phyloP scores from a whole-genome alignment of 2,888 invertebrate genomes.

The Netelia inedita region DNA sequence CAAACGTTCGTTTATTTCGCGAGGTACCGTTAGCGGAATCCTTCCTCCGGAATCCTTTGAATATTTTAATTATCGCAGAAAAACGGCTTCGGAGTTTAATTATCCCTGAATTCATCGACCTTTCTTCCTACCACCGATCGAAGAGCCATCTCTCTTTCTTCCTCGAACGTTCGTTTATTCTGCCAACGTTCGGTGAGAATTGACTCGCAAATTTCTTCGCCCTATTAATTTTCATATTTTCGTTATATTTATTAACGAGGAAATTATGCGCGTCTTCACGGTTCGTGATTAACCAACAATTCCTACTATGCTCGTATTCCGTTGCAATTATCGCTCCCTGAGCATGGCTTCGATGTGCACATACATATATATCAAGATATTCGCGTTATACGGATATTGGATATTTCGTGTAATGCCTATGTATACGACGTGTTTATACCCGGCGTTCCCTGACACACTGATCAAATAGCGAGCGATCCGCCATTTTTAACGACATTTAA shows the following conservation, averaged over 20 bases:
- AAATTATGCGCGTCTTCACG: neutral
- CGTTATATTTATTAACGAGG: neutral
- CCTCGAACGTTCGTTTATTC: constrained; percentile 10
- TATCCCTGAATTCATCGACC: too few relatives aligned
- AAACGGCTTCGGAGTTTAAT: too few relatives aligned
- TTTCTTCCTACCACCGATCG: too few relatives aligned
- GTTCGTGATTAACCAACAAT: neutral
- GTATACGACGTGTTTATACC: too few relatives aligned
- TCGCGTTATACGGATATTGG: neutral
- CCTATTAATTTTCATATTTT: neutral
- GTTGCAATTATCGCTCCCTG: neutral
- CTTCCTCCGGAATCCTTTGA: too few relatives aligned
- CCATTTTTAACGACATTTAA: too few relatives aligned
- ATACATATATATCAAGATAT: neutral
- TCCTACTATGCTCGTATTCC: neutral
- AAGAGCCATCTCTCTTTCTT: neutral
- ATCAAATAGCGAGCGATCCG: too few relatives aligned
- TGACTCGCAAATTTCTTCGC: neutral
- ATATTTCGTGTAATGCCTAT: neutral
- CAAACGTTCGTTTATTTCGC: neutral
- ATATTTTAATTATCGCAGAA: too few relatives aligned
- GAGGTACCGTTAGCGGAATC: too few relatives aligned
- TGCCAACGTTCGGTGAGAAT: neutral
- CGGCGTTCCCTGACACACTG: too few relatives aligned
- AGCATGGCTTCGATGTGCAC: neutral